Percentiles rank a stretch among this genome's conserved stretches.
phyloP scores from a whole-genome alignment of 2,113 vertebrate species.

The Scartelaos histophorus region DNA sequence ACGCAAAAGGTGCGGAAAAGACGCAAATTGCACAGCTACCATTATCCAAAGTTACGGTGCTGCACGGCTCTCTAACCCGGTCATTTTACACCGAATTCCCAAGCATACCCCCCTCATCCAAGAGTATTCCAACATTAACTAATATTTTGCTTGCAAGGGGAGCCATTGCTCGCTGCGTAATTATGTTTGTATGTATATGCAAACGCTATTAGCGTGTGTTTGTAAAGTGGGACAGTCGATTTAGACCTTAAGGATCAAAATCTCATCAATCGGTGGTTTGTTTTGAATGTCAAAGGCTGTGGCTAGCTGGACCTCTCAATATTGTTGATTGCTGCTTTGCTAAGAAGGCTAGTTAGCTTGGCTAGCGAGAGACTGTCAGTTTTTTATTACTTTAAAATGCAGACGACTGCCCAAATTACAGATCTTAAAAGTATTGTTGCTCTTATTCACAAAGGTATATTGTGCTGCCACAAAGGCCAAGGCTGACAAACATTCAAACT shows the following conservation, averaged over 20 bases:
- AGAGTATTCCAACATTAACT: constrained; percentile 85
- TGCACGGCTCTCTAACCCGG: constrained; percentile 52
- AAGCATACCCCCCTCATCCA: constrained; percentile 82
- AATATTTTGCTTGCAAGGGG: constrained; percentile 77
- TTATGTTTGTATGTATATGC: constrained; percentile 40
- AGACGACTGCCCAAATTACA: background rate
- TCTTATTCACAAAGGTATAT: background rate
- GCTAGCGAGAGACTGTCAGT: constrained; percentile 68
- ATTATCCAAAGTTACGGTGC: constrained; percentile 38
- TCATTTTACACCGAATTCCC: constrained; percentile 81
- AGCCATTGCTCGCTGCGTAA: constrained; percentile 68
- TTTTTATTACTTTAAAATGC: constrained; percentile 24
- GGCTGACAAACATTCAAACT: constrained; percentile 11
- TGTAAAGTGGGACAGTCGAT: constrained; percentile 12
- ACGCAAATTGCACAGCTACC: constrained; percentile 59
- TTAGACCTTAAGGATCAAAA: constrained; percentile 24
- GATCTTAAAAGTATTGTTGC: constrained; percentile 6
- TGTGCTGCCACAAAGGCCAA: background rate
- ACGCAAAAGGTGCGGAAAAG: constrained; percentile 72
- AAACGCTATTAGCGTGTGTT: constrained; percentile 6
- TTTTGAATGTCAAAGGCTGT: constrained; percentile 76
- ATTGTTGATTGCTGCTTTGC: constrained; percentile 73
- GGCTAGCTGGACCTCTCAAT: constrained; percentile 69
- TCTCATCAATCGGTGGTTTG: constrained; percentile 58
- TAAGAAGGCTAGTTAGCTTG: constrained; percentile 64